Evolutionary conservation across 2,888 invertebrate species (phyloP).

Genomic region (Eurytoma californica): DNA sequence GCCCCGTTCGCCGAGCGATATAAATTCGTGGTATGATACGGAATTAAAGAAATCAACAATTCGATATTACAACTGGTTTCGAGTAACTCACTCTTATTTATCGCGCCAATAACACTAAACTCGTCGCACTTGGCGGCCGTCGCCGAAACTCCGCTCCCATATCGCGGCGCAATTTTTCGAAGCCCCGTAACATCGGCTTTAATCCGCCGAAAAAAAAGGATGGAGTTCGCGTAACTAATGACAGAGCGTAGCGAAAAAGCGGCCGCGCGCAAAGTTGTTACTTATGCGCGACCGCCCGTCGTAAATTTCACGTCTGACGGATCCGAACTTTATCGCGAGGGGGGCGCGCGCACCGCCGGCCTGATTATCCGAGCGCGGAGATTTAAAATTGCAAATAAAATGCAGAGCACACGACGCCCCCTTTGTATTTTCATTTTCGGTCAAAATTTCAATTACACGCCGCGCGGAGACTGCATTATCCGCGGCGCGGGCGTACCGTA

Average conservation of each 20-base stretch:
- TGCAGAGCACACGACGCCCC: not conserved
- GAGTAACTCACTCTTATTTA: conserved; percentile 18
- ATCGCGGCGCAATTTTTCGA: conserved; percentile 16
- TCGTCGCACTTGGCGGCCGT: not conserved
- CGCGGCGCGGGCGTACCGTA: not conserved
- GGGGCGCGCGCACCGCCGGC: conserved; percentile 1
- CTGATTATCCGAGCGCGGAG: conserved; percentile 44
- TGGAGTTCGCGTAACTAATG: conserved; percentile 33
- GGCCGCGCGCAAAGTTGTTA: conserved; percentile 50
- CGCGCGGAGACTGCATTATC: conserved; percentile 6
- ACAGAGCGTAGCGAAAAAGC: conserved; percentile 39
- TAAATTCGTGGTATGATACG: no score
- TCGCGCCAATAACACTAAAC: conserved; percentile 31
- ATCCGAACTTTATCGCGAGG: conserved; percentile 55
- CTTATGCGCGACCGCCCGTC: conserved; percentile 46
- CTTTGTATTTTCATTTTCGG: conserved; percentile 1
- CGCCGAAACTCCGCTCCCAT: conserved; percentile 24
- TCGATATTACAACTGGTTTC: conserved; percentile 5
- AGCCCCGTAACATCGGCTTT: conserved; percentile 32
- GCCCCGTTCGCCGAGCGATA: no score
- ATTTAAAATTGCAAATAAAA: conserved; percentile 46
- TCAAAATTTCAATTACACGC: conserved; percentile 42
- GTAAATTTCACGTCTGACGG: conserved; percentile 55
- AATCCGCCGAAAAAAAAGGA: conserved; percentile 35
- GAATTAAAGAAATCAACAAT: conserved; percentile 13